Percentiles rank a stretch among this genome's conserved stretches.
These are phyloP conservation scores for Lithophane semibrunnea DNA, from an alignment of 2,888 invertebrate genomes.

Conservation along the genomic window DNA sequence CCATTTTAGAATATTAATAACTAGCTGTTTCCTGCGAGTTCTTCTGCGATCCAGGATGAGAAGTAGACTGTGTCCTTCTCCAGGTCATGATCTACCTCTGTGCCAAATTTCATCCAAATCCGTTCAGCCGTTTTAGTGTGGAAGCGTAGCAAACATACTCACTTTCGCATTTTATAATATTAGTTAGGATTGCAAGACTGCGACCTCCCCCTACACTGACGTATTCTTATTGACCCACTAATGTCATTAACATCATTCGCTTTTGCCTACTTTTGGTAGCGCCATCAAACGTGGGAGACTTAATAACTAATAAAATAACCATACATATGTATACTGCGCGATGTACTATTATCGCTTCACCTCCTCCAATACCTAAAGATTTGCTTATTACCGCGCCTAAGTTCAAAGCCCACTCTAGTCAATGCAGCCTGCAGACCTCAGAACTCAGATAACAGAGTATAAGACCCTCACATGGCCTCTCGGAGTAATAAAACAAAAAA, in stretches of 20 bases:
- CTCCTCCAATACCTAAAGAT: no score
- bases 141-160: no score
- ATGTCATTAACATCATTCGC: slow-evolving; percentile 19
- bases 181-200: not conserved
- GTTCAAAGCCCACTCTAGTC: not conserved
- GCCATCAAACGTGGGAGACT: slow-evolving; percentile 28
- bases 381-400: not conserved
- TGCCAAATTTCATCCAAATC: no score
- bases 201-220: slow-evolving; percentile 6
- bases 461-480: slow-evolving; percentile 44
- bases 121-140: no score
- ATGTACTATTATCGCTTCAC: no score
- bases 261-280: slow-evolving; percentile 26
- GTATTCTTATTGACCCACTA: slow-evolving; percentile 20
- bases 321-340: not conserved
- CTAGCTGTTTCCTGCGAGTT: no score
- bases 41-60: no score
- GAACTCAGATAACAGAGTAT: no score
- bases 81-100: no score
- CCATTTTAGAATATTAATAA: no score
- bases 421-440: not conserved
- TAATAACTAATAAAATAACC: slow-evolving; percentile 13
- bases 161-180: no score
- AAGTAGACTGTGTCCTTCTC: no score
- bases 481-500: not conserved